A percentile compares a stretch with the other conserved stretches of the same genome.
These are phyloP conservation scores for Glyptemys insculpta DNA, from an alignment of 2,797 vertebrate species.

Conservation along the genomic window DNA sequence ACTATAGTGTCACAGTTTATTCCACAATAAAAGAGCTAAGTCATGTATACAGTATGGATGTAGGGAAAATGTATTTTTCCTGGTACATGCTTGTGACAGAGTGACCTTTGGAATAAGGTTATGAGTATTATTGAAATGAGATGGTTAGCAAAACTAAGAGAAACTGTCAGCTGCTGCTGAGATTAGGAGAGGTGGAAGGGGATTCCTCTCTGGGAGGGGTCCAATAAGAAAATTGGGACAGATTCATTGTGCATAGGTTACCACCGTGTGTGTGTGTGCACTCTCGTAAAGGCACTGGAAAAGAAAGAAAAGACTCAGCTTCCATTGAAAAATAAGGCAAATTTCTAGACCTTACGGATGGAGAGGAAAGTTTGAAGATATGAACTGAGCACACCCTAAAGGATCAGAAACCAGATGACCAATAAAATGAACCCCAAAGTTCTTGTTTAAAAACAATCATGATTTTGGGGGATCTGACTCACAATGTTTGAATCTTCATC, in stretches of 20 bases:
- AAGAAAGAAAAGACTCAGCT: neutral
- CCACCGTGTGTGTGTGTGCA: neutral
- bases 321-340: neutral
- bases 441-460: no score
- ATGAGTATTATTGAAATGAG: slow-evolving; percentile 25
- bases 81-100: neutral
- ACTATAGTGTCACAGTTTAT: neutral
- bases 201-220: neutral
- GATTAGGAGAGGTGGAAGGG: neutral
- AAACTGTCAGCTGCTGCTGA: slow-evolving; percentile 9
- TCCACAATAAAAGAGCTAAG: neutral
- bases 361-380: neutral
- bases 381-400: neutral
- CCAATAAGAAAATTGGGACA: neutral
- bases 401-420: neutral
- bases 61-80: slow-evolving; percentile 9
- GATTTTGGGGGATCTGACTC: neutral
- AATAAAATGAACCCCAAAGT: neutral
- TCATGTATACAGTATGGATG: neutral
- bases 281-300: neutral
- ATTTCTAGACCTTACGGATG: neutral
- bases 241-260: neutral
- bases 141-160: neutral
- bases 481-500: neutral
- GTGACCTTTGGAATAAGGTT: slow-evolving; percentile 18